Conservation (phyloP, 2,113 vertebrate species). For the Elanoides forficatus region DNA sequence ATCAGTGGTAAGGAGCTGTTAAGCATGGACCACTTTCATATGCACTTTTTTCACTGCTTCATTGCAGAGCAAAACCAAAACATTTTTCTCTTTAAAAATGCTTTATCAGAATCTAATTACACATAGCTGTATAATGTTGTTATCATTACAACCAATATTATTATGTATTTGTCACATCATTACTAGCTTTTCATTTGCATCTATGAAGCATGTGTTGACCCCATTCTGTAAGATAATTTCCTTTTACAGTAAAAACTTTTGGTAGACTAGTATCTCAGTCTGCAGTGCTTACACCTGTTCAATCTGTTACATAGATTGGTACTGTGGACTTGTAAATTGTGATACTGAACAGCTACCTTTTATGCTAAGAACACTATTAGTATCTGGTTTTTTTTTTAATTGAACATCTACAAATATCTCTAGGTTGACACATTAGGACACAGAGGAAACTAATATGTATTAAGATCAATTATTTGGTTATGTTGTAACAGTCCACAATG, state of each 20-base stretch:
- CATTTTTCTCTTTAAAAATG: background rate
- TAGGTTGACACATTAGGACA: background rate
- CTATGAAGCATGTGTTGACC: background rate
- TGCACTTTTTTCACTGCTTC: background rate
- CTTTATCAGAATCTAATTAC: background rate
- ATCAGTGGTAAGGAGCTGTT: background rate
- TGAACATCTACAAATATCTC: background rate
- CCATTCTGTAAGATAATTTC: background rate
- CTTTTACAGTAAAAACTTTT: background rate
- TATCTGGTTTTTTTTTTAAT: background rate
- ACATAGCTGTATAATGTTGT: background rate
- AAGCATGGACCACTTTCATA: background rate
- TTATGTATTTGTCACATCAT: background rate
- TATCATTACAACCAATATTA: background rate
- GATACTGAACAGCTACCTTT: background rate
- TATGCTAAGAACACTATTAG: background rate
- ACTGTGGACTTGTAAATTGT: background rate
- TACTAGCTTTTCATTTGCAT: background rate
- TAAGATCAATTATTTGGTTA: background rate
- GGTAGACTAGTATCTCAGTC: background rate
- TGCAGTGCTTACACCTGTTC: background rate
- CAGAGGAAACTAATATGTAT: background rate
- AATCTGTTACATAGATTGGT: background rate
- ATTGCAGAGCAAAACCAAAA: background rate
- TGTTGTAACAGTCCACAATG: background rate